Evolutionary conservation across 2,888 invertebrate species (phyloP), one percentile per base, ranked within the genome.

Genomic region (Diloba caeruleocephala): DNA sequence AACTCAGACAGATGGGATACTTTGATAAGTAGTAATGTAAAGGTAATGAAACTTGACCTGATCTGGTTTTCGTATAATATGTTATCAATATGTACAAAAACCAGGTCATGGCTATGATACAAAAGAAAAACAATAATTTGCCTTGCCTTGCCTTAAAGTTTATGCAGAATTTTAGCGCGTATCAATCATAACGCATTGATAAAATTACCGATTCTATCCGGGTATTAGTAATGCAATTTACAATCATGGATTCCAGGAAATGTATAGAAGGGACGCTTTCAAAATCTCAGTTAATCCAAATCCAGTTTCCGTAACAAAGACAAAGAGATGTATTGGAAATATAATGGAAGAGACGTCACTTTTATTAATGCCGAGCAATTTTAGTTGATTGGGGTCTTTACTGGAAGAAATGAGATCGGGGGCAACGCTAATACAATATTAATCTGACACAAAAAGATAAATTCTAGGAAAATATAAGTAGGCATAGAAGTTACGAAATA

Each of bases 151-250:
- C 17, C 31, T 32, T 43, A 14, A 43, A 43, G 43, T n/a, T 31
- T 31, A 37, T 28, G 33, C 9, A 23, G 25, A 51, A 54, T 49
- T 39, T 36, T 23, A 32, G 26, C 9, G 26, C 32, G 29, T 41
- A 59, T 68, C 64, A 53, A 67, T 67, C 55, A 55, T 61, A 73
- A 53, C 9, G 41, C 36, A 48, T 36, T 42, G 34, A 52, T 54
- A 36, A 41, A 54, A 52, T 55, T 60, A 36, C 36, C 33, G 25
- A 44, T 53, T 49, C 45, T 28, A 57, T 37, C 33, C 49, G 37
- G 53, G 41, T 38, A 65, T 61, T 51, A 69, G 59, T 65, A 68
- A 66, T 66, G 41, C 58, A 68, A 71, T 73, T 71, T 60, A 52
- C 45, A 63, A 61, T 69, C 56, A 61, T 48, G 54, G 46, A 46